Base-by-base conservation (phyloP, 2,888 invertebrate species). In the Hypomecis atomaria region DNA sequence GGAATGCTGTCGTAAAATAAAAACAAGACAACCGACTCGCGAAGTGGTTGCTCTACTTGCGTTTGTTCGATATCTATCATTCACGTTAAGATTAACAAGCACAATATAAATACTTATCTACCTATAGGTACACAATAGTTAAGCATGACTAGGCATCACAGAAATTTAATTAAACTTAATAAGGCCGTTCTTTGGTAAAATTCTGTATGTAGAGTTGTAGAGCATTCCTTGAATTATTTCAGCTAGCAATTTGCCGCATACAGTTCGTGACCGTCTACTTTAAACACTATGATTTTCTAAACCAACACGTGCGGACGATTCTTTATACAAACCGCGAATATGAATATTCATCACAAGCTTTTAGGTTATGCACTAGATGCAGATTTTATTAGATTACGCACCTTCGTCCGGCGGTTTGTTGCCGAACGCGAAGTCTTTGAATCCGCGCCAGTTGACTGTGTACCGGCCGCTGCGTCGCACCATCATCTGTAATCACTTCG, bases 381-480 rank as follows among this genome's bases (percentile, higher is more conserved):
- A 69, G 73, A 63, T 67, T 67, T 69, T 56, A 64, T 47, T 62
- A 63, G 64, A 69, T 69, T 63, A 79, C 88, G 86, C 77, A 92
- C 92, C 91, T 86, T 91, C 92, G 71, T 92, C 92, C 36, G 90
- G 91, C 65, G 92, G 92, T 75, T 91, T 91, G 81, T 85, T 91
- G 54, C 89, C 89, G 71, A 90, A 83, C 49, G 89, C 80, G 74
- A 89, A 90, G 72, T 93, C 93, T 77, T 85, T 87, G 82, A 92
- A 92, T 57, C 93, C 93, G 74, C 93, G 86, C 90, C 92, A 92
- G 82, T 92, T 93, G 74, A 92, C 92, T 66, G 92, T 92, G 80
- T 93, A 93, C 44, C 93, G 89, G 72, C 93, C 93, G 82, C 92
- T 90, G 74, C 92, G 89, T 81, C 93, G 84, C 75, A 90, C 92